Conservation (phyloP, 2,797 vertebrate species). For the Sarcoramphus papa region DNA sequence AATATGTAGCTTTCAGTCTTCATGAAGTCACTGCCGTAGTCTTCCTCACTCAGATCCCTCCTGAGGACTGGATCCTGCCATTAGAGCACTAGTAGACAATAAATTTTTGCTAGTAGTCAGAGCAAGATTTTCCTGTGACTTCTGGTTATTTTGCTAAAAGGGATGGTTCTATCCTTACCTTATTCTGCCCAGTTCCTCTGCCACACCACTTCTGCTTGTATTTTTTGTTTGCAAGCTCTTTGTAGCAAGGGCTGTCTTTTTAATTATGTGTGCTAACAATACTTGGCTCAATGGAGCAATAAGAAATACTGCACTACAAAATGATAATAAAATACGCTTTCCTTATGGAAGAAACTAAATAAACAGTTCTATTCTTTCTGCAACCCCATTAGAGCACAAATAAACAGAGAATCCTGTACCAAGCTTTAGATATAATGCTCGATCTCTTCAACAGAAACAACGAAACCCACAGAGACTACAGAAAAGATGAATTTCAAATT, state of each 20-base stretch:
- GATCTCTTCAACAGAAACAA: not conserved
- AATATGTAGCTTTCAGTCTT: not conserved
- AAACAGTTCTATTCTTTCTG: conserved; percentile 9
- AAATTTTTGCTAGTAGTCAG: not conserved
- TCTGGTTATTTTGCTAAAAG: not conserved
- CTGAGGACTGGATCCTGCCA: not conserved
- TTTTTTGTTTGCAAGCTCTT: not conserved
- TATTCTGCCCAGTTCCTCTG: not conserved
- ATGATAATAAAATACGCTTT: not conserved
- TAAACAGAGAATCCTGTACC: not conserved
- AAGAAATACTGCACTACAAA: not conserved
- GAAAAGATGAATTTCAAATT: conserved; percentile 45
- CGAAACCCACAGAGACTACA: conserved; percentile 4
- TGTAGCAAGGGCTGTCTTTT: not conserved
- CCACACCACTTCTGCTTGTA: not conserved
- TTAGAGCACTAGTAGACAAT: not conserved
- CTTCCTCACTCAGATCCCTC: not conserved
- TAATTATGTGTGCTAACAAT: not conserved
- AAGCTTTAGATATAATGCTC: not conserved
- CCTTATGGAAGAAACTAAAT: not conserved
- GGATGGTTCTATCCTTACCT: not conserved
- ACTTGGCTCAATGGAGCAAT: not conserved
- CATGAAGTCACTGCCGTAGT: not conserved
- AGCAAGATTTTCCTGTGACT: not conserved
- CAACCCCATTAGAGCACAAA: not conserved